These are phyloP conservation scores for Luffia ferchaultella DNA, from an alignment of 2,888 invertebrate genomes.

Conservation along the genomic window DNA sequence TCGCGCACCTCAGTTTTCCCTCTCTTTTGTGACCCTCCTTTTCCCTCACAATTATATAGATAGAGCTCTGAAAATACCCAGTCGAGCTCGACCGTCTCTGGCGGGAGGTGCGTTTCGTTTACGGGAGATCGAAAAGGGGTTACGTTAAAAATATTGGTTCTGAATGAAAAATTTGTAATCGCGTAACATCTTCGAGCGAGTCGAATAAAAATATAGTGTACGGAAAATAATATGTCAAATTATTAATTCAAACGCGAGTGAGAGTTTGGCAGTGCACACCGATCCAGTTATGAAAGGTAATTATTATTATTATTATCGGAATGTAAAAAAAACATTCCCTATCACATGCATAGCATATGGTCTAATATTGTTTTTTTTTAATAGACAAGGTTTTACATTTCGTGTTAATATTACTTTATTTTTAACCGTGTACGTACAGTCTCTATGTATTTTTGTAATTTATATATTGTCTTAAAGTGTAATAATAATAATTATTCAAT, in stretches of 20 bases:
- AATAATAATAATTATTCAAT: too few relatives aligned
- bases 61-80: constrained; percentile 28
- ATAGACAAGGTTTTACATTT: too few relatives aligned
- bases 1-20: constrained; percentile 55
- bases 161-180: constrained; percentile 37
- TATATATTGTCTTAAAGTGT: too few relatives aligned
- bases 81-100: constrained; percentile 44
- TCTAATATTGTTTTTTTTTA: too few relatives aligned
- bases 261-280: neutral
- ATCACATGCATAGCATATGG: too few relatives aligned
- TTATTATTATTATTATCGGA: too few relatives aligned
- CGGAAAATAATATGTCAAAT: neutral
- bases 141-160: constrained; percentile 10
- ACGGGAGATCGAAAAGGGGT: constrained; percentile 20
- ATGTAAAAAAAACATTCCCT: too few relatives aligned
- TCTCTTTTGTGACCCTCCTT: constrained; percentile 13
- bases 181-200: neutral
- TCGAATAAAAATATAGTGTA: neutral
- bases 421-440: too few relatives aligned
- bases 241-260: too few relatives aligned
- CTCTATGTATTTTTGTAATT: too few relatives aligned
- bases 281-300: neutral
- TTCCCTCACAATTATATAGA: constrained; percentile 20
- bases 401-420: too few relatives aligned
- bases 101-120: constrained; percentile 20